phyloP scores from a whole-genome alignment of 2,797 vertebrate genomes.

The Rhadinocentrus ornatus region DNA sequence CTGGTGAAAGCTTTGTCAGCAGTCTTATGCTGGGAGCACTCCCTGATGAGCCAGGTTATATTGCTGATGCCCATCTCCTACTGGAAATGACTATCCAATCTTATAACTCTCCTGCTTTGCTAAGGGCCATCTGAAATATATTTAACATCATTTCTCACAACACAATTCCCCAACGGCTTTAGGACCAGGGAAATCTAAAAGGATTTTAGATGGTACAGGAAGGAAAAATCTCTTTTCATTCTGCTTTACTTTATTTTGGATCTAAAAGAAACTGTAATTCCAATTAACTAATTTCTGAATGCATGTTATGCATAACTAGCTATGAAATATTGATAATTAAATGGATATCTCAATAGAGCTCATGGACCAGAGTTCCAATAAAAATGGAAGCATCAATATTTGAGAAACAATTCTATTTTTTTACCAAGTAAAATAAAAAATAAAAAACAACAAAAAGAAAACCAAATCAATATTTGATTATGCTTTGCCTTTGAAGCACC shows the following conservation, averaged over 20 bases:
- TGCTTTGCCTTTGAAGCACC: constrained; percentile 2
- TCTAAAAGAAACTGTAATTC: not conserved
- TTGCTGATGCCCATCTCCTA: constrained; percentile 72
- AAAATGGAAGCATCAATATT: not conserved
- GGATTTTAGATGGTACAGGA: not conserved
- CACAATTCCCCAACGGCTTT: constrained; percentile 40
- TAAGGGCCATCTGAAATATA: constrained; percentile 63
- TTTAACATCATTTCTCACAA: constrained; percentile 43
- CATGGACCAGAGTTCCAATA: constrained; percentile 1
- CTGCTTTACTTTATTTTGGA: not conserved
- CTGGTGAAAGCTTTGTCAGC: constrained; percentile 77
- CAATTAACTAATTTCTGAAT: not conserved
- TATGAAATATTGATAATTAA: constrained; percentile 1
- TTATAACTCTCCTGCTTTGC: constrained; percentile 50
- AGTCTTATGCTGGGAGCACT: constrained; percentile 62
- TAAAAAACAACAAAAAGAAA: not conserved
- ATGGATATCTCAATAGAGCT: not conserved
- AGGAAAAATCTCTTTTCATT: no score
- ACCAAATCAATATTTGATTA: constrained; percentile 12
- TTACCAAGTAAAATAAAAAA: not conserved
- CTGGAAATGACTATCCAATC: constrained; percentile 68
- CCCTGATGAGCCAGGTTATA: constrained; percentile 75
- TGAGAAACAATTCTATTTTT: not conserved
- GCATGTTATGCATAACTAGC: not conserved
- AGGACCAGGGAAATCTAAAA: constrained; percentile 29